Evolutionary conservation across 2,113 vertebrate species (phyloP).

Genomic region (Leptobrachium leishanense): DNA sequence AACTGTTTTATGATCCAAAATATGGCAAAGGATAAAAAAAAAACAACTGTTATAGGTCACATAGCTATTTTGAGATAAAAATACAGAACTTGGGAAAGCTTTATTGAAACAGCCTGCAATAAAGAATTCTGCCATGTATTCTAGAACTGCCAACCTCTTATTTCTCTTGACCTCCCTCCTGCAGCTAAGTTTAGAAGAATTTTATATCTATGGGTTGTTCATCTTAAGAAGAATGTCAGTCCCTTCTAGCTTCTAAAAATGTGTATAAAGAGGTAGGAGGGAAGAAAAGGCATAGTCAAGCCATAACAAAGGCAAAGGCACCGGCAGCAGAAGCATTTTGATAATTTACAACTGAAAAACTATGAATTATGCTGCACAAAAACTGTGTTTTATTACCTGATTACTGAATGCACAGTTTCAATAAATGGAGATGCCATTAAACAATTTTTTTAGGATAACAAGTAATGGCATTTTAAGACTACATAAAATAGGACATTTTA

Average conservation of each 20-base stretch:
- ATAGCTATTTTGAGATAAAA: neutral
- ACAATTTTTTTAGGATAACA: neutral
- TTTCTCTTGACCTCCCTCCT: slow-evolving; percentile 23
- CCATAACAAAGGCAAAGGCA: neutral
- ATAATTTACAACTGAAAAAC: neutral
- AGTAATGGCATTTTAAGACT: neutral
- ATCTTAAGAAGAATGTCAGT: slow-evolving; percentile 12
- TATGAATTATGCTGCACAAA: neutral
- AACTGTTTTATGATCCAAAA: slow-evolving; percentile 8
- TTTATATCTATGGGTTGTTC: slow-evolving; percentile 18
- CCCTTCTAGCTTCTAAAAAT: slow-evolving; percentile 26
- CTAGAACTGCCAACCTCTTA: neutral
- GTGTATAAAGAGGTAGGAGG: slow-evolving; percentile 1
- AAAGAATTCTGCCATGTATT: neutral
- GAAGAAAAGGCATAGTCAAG: neutral
- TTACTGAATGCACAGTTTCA: neutral
- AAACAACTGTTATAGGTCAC: neutral
- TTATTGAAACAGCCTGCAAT: neutral
- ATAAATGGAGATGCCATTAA: neutral
- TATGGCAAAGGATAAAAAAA: neutral
- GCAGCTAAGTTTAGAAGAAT: slow-evolving; percentile 11
- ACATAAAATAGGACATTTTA: neutral
- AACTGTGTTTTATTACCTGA: neutral
- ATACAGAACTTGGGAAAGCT: slow-evolving; percentile 5
- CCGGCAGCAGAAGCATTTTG: neutral